Percentiles rank a stretch among this genome's conserved stretches.
Conservation (phyloP, 2,888 invertebrate genomes). For the Stenotaenia linearis region DNA sequence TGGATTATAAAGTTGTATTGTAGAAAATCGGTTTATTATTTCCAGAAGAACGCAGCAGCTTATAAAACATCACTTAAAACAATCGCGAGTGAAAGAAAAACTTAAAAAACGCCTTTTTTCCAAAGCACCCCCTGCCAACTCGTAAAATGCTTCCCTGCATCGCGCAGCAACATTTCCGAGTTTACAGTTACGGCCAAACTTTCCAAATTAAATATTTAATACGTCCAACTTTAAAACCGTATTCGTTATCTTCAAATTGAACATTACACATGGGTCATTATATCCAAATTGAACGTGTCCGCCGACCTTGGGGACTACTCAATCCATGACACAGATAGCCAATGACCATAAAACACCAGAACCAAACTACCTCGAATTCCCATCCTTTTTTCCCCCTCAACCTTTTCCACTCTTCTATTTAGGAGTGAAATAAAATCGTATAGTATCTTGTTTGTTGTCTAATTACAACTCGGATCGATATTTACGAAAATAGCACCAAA, state of each 20-base stretch:
- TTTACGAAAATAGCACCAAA: not conserved
- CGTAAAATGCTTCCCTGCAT: too few relatives aligned
- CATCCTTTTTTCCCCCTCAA: not conserved
- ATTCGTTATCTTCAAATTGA: not conserved
- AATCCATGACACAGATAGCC: constrained; percentile 8
- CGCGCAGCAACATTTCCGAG: not conserved
- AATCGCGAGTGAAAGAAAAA: too few relatives aligned
- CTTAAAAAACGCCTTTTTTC: too few relatives aligned
- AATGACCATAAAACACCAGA: constrained; percentile 7
- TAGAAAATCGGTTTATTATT: too few relatives aligned
- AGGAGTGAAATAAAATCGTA: not conserved
- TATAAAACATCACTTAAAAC: too few relatives aligned
- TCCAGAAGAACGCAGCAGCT: too few relatives aligned
- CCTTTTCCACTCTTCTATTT: not conserved
- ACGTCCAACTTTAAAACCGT: not conserved
- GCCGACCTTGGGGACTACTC: not conserved
- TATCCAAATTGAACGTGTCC: constrained; percentile 21
- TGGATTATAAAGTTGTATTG: too few relatives aligned
- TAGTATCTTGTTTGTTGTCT: not conserved
- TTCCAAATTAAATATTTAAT: not conserved
- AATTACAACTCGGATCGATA: not conserved
- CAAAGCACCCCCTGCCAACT: too few relatives aligned
- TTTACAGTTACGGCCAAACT: not conserved
- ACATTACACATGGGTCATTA: constrained; percentile 1
- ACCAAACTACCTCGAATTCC: not conserved